Conservation (phyloP, 2,888 invertebrate genomes). For the Pollenia griseotomentosa region DNA sequence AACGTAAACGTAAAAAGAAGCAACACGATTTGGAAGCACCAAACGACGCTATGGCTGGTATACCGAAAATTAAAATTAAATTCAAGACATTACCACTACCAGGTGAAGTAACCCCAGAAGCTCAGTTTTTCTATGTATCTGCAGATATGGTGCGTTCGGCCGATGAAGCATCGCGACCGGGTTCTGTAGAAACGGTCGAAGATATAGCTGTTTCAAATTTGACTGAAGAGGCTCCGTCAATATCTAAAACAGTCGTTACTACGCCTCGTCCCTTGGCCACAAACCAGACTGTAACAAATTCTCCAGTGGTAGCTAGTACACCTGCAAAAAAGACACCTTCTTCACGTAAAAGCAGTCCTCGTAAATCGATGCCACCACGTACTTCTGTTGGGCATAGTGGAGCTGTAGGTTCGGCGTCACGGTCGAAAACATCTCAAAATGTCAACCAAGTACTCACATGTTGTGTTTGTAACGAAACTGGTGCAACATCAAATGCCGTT, state of each 20-base stretch:
- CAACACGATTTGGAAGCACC: constrained; percentile 86
- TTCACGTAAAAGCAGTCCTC: constrained; percentile 80
- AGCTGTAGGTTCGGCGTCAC: constrained; percentile 44
- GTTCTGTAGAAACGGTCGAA: constrained; percentile 83
- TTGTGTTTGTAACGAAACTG: constrained; percentile 80
- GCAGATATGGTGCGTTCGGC: constrained; percentile 85
- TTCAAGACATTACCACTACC: constrained; percentile 83
- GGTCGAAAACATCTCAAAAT: constrained; percentile 61
- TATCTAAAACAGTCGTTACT: constrained; percentile 53
- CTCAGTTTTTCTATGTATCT: constrained; percentile 91
- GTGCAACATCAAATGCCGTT: constrained; percentile 81
- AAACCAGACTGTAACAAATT: constrained; percentile 53
- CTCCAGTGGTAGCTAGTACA: constrained; percentile 57
- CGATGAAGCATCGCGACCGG: constrained; percentile 83
- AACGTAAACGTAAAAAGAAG: constrained; percentile 92
- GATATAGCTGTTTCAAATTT: constrained; percentile 74
- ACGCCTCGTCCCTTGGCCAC: constrained; percentile 57
- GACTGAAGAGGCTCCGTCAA: constrained; percentile 59
- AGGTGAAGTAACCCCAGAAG: constrained; percentile 90
- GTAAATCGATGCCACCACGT: constrained; percentile 78
- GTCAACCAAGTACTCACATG: constrained; percentile 75
- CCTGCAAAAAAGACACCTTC: constrained; percentile 72
- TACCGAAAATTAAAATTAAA: constrained; percentile 92
- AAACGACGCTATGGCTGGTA: constrained; percentile 84
- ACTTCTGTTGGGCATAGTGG: constrained; percentile 65